Conservation (phyloP, 1,140 invertebrate species). For the Ganaspis sp. region DNA sequence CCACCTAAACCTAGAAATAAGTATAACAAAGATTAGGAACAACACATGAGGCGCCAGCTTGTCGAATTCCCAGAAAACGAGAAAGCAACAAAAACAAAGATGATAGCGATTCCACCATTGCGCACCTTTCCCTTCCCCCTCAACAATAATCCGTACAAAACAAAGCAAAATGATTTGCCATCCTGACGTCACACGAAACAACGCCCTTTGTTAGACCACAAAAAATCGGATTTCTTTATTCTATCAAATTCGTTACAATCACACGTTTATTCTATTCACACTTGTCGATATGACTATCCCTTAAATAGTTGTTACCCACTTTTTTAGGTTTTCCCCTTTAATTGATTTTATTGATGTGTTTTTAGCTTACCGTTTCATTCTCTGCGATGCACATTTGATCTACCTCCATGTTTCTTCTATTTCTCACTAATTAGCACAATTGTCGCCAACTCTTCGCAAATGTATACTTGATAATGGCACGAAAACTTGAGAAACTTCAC, state of each 20-base stretch:
- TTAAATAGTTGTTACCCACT: conserved; percentile 35
- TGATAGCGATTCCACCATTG: conserved; percentile 48
- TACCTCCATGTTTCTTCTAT: conserved; percentile 62
- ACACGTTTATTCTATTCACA: background rate
- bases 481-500: conserved; percentile 32
- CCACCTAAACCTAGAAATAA: background rate
- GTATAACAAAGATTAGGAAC: background rate
- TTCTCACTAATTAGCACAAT: background rate
- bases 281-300: conserved; percentile 25
- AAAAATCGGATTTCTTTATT: background rate
- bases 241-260: background rate
- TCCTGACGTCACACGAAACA: conserved; percentile 57
- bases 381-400: conserved; percentile 68
- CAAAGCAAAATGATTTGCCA: conserved; percentile 34
- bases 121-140: conserved; percentile 25
- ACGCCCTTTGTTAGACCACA: conserved; percentile 51
- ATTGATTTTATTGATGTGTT: conserved; percentile 33
- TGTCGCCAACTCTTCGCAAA: background rate
- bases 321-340: conserved; percentile 55
- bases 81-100: conserved; percentile 46
- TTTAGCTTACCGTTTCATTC: conserved; percentile 71
- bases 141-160: conserved; percentile 8
- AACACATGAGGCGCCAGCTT: conserved; percentile 56
- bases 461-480: background rate
- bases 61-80: conserved; percentile 52